These are phyloP conservation scores for Tetropium fuscum DNA, from an alignment of 2,888 invertebrate genomes.

Conservation along the genomic window DNA sequence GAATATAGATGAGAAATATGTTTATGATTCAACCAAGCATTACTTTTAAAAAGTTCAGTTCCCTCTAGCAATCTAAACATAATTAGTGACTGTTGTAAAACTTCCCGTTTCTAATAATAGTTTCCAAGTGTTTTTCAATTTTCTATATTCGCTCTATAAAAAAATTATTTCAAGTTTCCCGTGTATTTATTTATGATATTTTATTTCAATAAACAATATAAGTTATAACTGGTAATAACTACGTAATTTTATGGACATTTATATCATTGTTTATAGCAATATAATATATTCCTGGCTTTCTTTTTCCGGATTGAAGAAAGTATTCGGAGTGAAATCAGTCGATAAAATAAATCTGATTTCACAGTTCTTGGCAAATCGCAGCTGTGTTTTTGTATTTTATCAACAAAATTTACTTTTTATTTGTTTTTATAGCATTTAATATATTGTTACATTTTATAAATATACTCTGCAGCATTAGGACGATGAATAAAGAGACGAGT, in stretches of 20 bases:
- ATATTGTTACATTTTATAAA: neutral
- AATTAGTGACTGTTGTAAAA: conserved; percentile 22
- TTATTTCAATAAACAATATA: neutral
- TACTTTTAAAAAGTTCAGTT: conserved; percentile 24
- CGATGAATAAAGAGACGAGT: neutral
- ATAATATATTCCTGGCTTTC: neutral
- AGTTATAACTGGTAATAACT: too few relatives aligned
- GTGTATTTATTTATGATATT: neutral
- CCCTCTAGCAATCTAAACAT: conserved; percentile 21
- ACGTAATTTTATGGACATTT: too few relatives aligned
- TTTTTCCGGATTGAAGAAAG: neutral
- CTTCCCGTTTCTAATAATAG: conserved; percentile 25
- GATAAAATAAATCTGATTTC: neutral
- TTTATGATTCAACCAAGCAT: neutral
- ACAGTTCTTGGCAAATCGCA: conserved; percentile 1
- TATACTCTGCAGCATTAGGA: neutral
- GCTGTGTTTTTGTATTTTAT: conserved; percentile 6
- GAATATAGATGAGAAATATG: neutral
- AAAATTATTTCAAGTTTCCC: neutral
- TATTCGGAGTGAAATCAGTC: neutral
- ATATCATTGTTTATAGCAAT: neutral
- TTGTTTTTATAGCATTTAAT: too few relatives aligned
- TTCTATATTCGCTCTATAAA: conserved; percentile 21
- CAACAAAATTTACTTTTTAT: too few relatives aligned
- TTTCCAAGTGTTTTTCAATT: conserved; percentile 10